These are phyloP conservation scores for Actinia equina DNA, from an alignment of 64 coral and sea anemone species.

Conservation along the genomic window DNA sequence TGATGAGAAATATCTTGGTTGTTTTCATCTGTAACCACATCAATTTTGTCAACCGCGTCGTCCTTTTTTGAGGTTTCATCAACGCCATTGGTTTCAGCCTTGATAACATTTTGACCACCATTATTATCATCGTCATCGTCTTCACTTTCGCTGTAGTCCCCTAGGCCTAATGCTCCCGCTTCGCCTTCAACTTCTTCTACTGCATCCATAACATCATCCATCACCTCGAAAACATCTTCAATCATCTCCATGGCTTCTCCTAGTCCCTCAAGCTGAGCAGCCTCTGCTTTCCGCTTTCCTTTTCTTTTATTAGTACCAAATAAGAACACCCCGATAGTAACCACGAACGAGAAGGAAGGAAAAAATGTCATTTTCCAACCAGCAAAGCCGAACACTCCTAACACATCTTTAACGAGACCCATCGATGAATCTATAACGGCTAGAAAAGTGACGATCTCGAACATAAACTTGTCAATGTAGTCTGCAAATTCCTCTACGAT, in stretches of 20 bases:
- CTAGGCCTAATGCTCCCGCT: not conserved
- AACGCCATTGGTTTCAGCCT: not conserved
- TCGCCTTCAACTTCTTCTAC: slow-evolving; percentile 56
- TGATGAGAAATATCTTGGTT: not conserved
- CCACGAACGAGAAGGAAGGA: slow-evolving; percentile 84
- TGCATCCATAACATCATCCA: slow-evolving; percentile 83
- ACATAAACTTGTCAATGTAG: slow-evolving; percentile 96
- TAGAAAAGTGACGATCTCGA: slow-evolving; percentile 91
- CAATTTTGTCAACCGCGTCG: not conserved
- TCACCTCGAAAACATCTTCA: slow-evolving; percentile 79
- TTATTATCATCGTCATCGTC: slow-evolving; percentile 7
- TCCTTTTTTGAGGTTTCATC: not conserved
- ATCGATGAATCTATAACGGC: slow-evolving; percentile 85
- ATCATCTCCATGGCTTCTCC: slow-evolving; percentile 76
- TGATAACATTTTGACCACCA: not conserved
- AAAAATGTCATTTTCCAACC: slow-evolving; percentile 97
- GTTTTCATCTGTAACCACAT: not conserved
- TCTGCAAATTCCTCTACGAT: slow-evolving; percentile 87
- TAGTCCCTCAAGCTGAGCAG: slow-evolving; percentile 47
- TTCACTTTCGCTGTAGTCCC: slow-evolving; percentile 32
- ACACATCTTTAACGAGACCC: slow-evolving; percentile 86
- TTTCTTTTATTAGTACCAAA: slow-evolving; percentile 90
- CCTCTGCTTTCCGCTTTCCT: slow-evolving; percentile 66
- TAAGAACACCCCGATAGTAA: slow-evolving; percentile 81
- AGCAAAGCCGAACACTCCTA: slow-evolving; percentile 74